phyloP scores from a whole-genome alignment of 2,113 vertebrate genomes.

The Eidolon helvum region DNA sequence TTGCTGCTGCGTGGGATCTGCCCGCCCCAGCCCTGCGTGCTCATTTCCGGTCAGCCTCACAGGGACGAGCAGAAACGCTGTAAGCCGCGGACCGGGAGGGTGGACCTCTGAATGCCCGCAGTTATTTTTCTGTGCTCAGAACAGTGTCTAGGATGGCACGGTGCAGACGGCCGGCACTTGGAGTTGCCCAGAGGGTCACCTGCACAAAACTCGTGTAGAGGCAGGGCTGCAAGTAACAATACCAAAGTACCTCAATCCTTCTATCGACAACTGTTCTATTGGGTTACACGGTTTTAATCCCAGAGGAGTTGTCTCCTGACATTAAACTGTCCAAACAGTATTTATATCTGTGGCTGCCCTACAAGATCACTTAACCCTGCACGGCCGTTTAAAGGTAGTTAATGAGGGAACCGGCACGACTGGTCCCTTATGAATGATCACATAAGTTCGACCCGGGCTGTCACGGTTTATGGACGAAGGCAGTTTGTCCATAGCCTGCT shows the following conservation, averaged over 20 bases:
- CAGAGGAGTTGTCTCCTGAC: conserved; percentile 92
- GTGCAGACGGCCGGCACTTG: not conserved
- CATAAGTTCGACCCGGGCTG: conserved; percentile 88
- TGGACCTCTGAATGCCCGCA: not conserved
- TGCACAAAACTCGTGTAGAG: conserved; percentile 25
- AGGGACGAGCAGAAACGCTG: not conserved
- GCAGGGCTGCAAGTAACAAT: conserved; percentile 17
- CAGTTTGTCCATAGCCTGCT: conserved; percentile 88
- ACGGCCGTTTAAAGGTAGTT: conserved; percentile 93
- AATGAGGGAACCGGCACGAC: conserved; percentile 87
- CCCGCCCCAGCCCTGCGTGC: not conserved
- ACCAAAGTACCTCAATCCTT: conserved; percentile 86
- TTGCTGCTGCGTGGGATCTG: not conserved
- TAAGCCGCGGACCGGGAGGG: not conserved
- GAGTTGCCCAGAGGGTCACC: not conserved
- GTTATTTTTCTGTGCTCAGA: not conserved
- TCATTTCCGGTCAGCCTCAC: not conserved
- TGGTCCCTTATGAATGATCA: conserved; percentile 90
- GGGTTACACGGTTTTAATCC: conserved; percentile 96
- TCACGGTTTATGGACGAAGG: conserved; percentile 91
- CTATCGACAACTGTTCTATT: conserved; percentile 84
- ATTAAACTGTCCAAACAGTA: conserved; percentile 98
- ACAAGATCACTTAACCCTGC: conserved; percentile 89
- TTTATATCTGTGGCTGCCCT: conserved; percentile 91
- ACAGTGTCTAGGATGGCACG: not conserved